Percentiles rank a stretch among this genome's conserved stretches.
These are phyloP conservation scores for Nipponia nippon DNA, from an alignment of 2,113 vertebrate genomes.

Conservation along the genomic window DNA sequence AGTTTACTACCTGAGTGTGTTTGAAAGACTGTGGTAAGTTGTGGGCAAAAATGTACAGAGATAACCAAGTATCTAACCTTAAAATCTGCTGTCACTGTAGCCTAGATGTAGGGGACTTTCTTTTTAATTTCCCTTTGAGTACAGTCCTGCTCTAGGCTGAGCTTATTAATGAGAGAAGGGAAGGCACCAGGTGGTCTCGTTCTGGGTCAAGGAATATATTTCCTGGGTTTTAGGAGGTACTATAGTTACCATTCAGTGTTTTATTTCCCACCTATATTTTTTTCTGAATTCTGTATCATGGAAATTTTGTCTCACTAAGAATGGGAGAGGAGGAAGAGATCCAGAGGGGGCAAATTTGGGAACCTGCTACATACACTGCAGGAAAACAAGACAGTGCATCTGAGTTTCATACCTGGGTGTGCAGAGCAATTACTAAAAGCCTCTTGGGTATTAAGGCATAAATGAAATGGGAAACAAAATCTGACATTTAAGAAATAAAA, in stretches of 20 bases:
- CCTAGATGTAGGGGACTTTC: background rate
- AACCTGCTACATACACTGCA: background rate
- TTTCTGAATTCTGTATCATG: background rate
- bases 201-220: background rate
- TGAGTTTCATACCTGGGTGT: background rate
- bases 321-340: background rate
- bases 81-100: background rate
- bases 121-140: background rate
- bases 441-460: background rate
- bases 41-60: background rate
- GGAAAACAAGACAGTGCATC: background rate
- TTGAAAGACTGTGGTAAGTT: background rate
- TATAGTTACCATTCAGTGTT: background rate
- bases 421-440: background rate
- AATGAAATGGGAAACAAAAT: background rate
- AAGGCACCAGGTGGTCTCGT: background rate
- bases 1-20: background rate
- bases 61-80: background rate
- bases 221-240: background rate
- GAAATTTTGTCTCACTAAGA: background rate
- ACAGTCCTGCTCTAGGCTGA: background rate
- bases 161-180: background rate
- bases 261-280: background rate
- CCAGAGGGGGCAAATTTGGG: background rate
- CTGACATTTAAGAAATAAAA: background rate